Percentiles rank a stretch among this genome's conserved stretches.
These are phyloP conservation scores for Rhabditoides inermis DNA, from an alignment of 2,888 invertebrate genomes.

Conservation along the genomic window DNA sequence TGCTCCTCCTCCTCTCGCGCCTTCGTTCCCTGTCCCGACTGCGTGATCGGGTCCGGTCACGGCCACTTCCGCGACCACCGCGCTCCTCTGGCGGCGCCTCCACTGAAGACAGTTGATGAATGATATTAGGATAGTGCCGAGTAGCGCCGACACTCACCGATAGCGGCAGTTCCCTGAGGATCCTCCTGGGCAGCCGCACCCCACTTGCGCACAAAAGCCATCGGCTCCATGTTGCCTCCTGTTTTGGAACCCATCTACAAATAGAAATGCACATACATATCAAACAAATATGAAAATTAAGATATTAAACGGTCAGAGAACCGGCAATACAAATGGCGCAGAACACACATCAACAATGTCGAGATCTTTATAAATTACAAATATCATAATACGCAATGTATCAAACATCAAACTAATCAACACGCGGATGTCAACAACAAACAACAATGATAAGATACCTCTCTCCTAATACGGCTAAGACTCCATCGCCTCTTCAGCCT, in stretches of 20 bases:
- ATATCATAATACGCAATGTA: not conserved
- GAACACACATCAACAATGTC: too few species aligned
- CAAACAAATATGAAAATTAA: conserved; percentile 3
- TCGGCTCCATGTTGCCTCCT: conserved; percentile 47
- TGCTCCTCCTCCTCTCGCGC: conserved; percentile 5
- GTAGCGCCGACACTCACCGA: not conserved
- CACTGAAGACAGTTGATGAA: too few species aligned
- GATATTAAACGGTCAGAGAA: too few species aligned
- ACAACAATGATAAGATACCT: too few species aligned
- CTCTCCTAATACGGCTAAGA: not conserved
- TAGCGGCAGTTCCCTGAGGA: not conserved
- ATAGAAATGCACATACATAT: conserved; percentile 3
- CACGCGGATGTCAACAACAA: too few species aligned
- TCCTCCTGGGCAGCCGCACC: conserved; percentile 22
- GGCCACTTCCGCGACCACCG: not conserved
- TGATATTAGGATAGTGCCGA: not conserved
- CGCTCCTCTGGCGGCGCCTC: not conserved
- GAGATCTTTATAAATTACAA: too few species aligned
- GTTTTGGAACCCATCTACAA: conserved; percentile 9
- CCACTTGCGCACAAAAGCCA: conserved; percentile 48
- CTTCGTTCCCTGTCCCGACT: conserved; percentile 7
- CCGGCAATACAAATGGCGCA: too few species aligned
- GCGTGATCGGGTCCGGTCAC: conserved; percentile 2
- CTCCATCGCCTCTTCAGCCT: conserved; percentile 8
- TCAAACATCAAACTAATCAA: not conserved